Percentiles rank a stretch among this genome's conserved stretches.
Evolutionary conservation across 2,113 vertebrate genomes (phyloP).

Genomic region (Penelope pileata): DNA sequence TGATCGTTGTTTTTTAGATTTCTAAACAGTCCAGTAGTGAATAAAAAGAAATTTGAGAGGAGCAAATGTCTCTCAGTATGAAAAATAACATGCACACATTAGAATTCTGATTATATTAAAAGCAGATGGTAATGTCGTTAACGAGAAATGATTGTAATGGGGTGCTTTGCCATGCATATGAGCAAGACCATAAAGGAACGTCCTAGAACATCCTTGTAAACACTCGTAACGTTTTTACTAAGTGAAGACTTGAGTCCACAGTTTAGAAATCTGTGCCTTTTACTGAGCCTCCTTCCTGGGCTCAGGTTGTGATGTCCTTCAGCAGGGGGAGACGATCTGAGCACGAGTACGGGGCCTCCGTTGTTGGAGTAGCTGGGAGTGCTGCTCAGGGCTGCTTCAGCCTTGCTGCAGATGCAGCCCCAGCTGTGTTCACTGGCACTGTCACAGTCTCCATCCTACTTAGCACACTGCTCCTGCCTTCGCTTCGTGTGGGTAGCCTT

Average conservation of each 20-base stretch:
- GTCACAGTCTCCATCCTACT: background rate
- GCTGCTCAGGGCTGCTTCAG: background rate
- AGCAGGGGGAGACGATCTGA: rapidly evolving
- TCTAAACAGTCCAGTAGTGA: background rate
- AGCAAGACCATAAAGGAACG: background rate
- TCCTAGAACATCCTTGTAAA: background rate
- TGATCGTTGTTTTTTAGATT: background rate
- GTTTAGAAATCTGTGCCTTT: background rate
- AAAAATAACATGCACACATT: background rate
- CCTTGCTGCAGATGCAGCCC: background rate
- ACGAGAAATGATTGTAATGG: background rate
- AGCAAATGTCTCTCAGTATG: background rate
- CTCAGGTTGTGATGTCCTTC: background rate
- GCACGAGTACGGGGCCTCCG: background rate
- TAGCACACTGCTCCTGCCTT: background rate
- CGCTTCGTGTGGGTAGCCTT: rapidly evolving
- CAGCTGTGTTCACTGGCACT: rapidly evolving
- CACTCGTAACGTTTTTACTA: background rate
- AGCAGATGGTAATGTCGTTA: background rate
- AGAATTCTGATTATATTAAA: background rate
- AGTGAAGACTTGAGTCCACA: background rate
- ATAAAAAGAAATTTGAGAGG: background rate
- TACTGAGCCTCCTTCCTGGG: background rate
- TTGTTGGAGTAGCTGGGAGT: background rate
- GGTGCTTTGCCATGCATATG: background rate